A percentile compares a stretch with the other conserved stretches of the same genome.
These are phyloP conservation scores for Euwallacea fornicatus DNA, from an alignment of 1,140 invertebrate genomes.

Conservation along the genomic window DNA sequence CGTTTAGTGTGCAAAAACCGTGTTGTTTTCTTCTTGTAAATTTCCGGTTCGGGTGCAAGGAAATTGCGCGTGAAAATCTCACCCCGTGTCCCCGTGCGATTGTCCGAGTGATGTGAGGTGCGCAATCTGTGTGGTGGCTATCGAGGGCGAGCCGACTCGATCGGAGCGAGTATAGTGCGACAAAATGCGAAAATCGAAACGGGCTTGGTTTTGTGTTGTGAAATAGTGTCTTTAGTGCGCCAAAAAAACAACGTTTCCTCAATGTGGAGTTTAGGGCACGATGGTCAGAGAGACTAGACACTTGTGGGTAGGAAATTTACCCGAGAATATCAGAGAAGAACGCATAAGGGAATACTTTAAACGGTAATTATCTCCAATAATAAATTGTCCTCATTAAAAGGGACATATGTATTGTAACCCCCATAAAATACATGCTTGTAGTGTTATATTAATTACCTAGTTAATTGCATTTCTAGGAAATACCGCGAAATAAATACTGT, in stretches of 20 bases:
- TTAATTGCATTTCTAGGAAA: too few relatives aligned
- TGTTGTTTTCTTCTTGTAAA: slow-evolving; percentile 34
- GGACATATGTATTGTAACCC: too few relatives aligned
- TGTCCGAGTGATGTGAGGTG: slow-evolving; percentile 41
- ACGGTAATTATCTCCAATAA: slow-evolving; percentile 67
- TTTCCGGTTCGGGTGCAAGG: slow-evolving; percentile 15
- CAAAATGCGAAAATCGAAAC: slow-evolving; percentile 42
- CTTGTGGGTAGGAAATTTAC: slow-evolving; percentile 99
- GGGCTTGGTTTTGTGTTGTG: slow-evolving; percentile 50
- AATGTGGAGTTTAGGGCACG: slow-evolving; percentile 78
- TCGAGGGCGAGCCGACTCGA: slow-evolving; percentile 22
- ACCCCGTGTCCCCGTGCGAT: not conserved
- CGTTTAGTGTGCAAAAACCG: slow-evolving; percentile 43
- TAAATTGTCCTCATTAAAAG: too few relatives aligned
- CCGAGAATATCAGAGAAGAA: slow-evolving; percentile 96
- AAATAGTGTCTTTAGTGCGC: slow-evolving; percentile 52
- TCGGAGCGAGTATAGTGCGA: slow-evolving; percentile 18
- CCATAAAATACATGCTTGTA: too few relatives aligned
- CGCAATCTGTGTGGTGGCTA: slow-evolving; percentile 32
- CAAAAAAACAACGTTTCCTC: slow-evolving; percentile 62
- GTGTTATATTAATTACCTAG: too few relatives aligned
- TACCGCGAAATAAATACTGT: too few relatives aligned
- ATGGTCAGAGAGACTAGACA: slow-evolving; percentile 99
- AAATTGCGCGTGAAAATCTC: slow-evolving; percentile 14
- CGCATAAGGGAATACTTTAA: slow-evolving; percentile 95